Base-by-base conservation (phyloP, 2,113 vertebrate genomes). In the Passer domesticus region DNA sequence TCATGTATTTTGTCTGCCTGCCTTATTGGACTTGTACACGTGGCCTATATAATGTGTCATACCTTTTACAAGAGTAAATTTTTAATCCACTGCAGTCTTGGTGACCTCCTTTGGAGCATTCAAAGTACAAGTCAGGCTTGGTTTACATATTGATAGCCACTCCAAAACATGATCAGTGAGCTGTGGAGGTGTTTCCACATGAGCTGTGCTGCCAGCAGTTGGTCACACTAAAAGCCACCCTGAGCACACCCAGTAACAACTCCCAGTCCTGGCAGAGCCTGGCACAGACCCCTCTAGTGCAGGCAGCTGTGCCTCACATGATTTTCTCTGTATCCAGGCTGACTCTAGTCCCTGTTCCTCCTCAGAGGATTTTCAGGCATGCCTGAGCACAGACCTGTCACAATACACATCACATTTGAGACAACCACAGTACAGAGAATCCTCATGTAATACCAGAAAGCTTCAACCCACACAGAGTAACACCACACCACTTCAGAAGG, bases 101-200 rank as follows among this genome's bases (percentile, higher is more conserved):
- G 66, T 96, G 90, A 95, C 75, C 81, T 96, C 68, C 79, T 97
- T n/a, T 89, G 43, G 39, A 89, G 83, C 81, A 83, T 79, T 96
- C 94, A 87, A 97, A 96, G 91, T 96, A 67, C 95, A 94, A 63
- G n/a, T 49, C 76, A 73, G 90, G 24, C 13, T 83, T 50, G 59
- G 91, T 88, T 97, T 97, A 97, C 59, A 93, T 79, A 96, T 95
- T 97, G 94, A 89, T 66, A 95, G 94, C 59, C 86, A 52, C 67
- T 89, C 46, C 66, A 92, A 69, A 90, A 27, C 30, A 70, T 35
- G 64, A 73, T 39, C 68, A 92, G 44, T 87, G 75, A 92, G 47
- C 91, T 52, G 25, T 75, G 67, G 86, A 94, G 72, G 59, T 53
- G 80, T 92, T 89, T 82, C 62, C 59, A 44, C 53, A 2, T 25